phyloP scores from a whole-genome alignment of 1,140 invertebrate species.

The Drosophila ananassae region DNA sequence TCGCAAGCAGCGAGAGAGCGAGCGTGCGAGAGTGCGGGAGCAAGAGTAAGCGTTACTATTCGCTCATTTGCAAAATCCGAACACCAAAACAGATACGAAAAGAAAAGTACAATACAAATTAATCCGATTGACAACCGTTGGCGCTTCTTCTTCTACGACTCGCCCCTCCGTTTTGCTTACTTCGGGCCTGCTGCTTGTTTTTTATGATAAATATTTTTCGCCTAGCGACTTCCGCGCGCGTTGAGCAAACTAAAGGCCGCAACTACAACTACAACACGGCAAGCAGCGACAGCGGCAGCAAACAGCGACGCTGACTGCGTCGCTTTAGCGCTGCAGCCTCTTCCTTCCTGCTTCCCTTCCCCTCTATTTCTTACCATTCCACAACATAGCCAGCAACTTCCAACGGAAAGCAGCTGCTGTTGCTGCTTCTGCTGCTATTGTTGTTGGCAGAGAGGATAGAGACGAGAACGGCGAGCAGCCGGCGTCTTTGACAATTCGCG shows the following conservation, averaged over 20 bases:
- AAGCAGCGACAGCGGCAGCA: constrained; percentile 28
- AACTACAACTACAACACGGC: constrained; percentile 60
- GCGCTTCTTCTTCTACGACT: constrained; percentile 26
- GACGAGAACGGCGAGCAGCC: constrained; percentile 17
- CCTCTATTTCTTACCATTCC: constrained; percentile 26
- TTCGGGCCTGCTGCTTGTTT: constrained; percentile 27
- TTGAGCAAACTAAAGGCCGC: constrained; percentile 64
- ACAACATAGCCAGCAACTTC: constrained; percentile 20
- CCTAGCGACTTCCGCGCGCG: constrained; percentile 59
- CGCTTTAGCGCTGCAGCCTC: constrained; percentile 39
- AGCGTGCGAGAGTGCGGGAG: constrained; percentile 18
- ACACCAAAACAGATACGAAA: constrained; percentile 42
- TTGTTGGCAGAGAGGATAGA: neutral
- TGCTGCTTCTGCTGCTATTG: neutral
- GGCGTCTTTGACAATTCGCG: constrained; percentile 59
- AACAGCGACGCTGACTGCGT: constrained; percentile 22
- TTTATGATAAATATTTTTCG: constrained; percentile 51
- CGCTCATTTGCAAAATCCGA: constrained; percentile 65
- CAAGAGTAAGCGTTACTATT: constrained; percentile 45
- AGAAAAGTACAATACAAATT: constrained; percentile 70
- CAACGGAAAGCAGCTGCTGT: constrained; percentile 46
- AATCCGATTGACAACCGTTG: constrained; percentile 63
- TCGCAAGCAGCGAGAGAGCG: constrained; percentile 10
- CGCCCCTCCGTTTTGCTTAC: constrained; percentile 21
- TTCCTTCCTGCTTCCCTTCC: constrained; percentile 24